phyloP scores from a whole-genome alignment of 2,888 invertebrate genomes.

The Caenorhabditis uteleia region DNA sequence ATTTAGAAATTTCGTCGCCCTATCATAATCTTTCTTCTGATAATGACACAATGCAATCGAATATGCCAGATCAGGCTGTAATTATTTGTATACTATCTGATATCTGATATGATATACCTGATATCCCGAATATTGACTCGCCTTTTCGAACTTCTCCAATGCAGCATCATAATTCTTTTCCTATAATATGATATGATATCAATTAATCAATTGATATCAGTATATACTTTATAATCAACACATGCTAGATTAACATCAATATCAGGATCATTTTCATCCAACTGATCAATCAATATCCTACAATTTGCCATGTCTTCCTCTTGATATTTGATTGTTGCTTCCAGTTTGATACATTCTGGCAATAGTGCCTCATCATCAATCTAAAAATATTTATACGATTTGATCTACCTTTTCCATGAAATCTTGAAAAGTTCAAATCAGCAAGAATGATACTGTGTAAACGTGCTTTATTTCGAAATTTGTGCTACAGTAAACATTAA shows the following conservation, averaged over 20 bases:
- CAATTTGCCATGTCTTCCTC: slow-evolving; percentile 87
- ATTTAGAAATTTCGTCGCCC: slow-evolving; percentile 87
- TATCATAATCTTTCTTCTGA: slow-evolving; percentile 88
- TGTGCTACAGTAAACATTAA: no score
- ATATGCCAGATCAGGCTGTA: slow-evolving; percentile 82
- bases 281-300: slow-evolving; percentile 85
- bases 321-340: slow-evolving; percentile 92
- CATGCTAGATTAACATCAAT: slow-evolving; percentile 94
- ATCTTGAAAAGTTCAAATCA: not conserved
- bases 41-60: slow-evolving; percentile 94
- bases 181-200: slow-evolving; percentile 70
- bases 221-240: slow-evolving; percentile 83
- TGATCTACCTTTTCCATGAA: not conserved
- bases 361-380: slow-evolving; percentile 75
- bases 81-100: not conserved
- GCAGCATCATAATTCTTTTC: slow-evolving; percentile 89
- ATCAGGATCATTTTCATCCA: slow-evolving; percentile 85
- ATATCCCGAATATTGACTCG: slow-evolving; percentile 87
- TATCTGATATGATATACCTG: slow-evolving; percentile 67
- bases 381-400: no score
- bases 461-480: no score
- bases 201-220: not conserved
- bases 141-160: slow-evolving; percentile 84
- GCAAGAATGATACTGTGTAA: no score
- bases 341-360: slow-evolving; percentile 79